Evolutionary conservation across 1,140 invertebrate species (phyloP), one percentile per base, ranked within the genome.

Genomic region (Augochlora pura): DNA sequence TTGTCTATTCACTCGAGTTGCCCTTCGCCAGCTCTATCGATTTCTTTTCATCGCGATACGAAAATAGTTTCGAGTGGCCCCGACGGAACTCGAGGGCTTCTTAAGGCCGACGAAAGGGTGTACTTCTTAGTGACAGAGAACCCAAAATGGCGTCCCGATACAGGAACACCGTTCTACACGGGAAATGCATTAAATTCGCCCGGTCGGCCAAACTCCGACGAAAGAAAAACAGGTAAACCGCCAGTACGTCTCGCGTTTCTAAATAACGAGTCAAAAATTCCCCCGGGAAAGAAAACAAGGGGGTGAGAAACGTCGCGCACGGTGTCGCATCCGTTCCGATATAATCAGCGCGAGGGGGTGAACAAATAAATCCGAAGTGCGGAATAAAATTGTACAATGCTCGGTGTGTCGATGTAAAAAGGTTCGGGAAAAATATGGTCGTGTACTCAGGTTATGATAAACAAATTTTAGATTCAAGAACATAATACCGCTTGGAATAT

Each of bases 31-130:
- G 84, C 84, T 86, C 81, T 86, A 87, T 87, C 85, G 86, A 87
- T 87, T 86, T 86, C 86, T 87, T 87, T 87, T 87, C 85, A 85
- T 80, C 77, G 63, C 85, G 86, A 87, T 87, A 87, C 85, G 84
- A 87, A 87, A 87, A 87, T 87, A 87, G 86, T 87, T 87, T 87
- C 80, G 83, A 87, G 86, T 87, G 83, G 82, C 73, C 82, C 49
- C 86, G 87, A 81, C 83, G 86, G 66, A 86, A 75, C 81, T 81
- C 81, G 79, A 87, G 77, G 83, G 83, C 86, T 85, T 85, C 86
- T 88, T 83, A 83, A 88, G 85, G 60, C 81, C 82, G 79, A 84
- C 85, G 85, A 87, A 87, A 87, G 85, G 86, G 85, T 87, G 86
- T 83, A 81, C 84, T 87, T 87, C 82, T 87, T 82, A 68, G 80